Evolutionary conservation across 2,797 vertebrate genomes (phyloP).

Genomic region (Molossus alvarezi): DNA sequence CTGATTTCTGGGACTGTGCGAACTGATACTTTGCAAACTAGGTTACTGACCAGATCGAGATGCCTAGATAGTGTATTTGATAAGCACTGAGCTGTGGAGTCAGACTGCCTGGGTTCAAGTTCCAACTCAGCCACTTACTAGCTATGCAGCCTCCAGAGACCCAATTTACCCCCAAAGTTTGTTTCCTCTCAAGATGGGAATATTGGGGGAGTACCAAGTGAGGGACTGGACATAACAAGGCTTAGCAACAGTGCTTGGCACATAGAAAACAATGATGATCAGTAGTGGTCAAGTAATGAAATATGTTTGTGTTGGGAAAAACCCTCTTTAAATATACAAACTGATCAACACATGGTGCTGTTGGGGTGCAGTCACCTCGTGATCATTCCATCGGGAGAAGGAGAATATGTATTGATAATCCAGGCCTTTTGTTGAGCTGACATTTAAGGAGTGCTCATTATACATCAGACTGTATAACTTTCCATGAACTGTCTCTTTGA

Average conservation of each 20-base stretch:
- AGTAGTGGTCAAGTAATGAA: not conserved
- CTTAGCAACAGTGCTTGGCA: not conserved
- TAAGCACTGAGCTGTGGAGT: conserved; percentile 3
- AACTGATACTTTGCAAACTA: conserved; percentile 74
- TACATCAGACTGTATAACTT: not conserved
- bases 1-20: conserved; percentile 30
- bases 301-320: not conserved
- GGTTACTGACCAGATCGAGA: conserved; percentile 57
- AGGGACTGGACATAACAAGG: not conserved
- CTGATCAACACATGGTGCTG: not conserved
- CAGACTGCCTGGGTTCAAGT: conserved; percentile 47
- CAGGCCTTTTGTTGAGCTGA: not conserved
- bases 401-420: not conserved
- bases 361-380: not conserved
- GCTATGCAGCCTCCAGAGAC: not conserved
- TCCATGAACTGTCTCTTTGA: not conserved
- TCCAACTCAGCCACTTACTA: not conserved
- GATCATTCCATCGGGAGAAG: not conserved
- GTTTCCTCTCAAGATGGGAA: not conserved
- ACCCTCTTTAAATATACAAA: not conserved
- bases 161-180: not conserved
- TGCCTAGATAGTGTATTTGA: conserved; percentile 3
- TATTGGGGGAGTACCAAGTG: not conserved
- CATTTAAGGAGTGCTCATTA: not conserved
- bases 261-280: not conserved